Evolutionary conservation across 2,888 invertebrate genomes (phyloP).

Genomic region (Conomelus anceps): DNA sequence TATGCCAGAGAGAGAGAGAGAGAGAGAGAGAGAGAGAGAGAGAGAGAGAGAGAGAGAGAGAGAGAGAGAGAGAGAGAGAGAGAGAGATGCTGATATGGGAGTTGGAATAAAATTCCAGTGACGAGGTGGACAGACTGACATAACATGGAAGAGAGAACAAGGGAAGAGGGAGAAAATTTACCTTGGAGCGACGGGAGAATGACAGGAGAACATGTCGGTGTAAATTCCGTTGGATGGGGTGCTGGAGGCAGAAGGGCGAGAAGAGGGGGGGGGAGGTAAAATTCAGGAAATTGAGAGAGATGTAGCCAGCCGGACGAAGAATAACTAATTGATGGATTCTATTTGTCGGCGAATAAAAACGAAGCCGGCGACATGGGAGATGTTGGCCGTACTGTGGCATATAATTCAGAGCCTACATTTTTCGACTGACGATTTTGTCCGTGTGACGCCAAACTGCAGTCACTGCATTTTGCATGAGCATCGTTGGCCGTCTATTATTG

Average conservation of each 20-base stretch:
- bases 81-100: not conserved
- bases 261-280: no score
- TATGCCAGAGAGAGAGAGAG: no score
- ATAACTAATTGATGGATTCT: slow-evolving; percentile 14
- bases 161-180: not conserved
- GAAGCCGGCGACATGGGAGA: slow-evolving; percentile 1
- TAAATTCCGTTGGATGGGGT: no score
- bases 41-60: not conserved
- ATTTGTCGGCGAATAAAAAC: slow-evolving; percentile 7
- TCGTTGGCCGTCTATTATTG: slow-evolving; percentile 25
- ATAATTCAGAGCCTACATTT: not conserved
- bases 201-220: slow-evolving; percentile 1
- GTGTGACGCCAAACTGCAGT: not conserved
- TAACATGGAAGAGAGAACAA: not conserved
- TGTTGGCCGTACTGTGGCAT: slow-evolving; percentile 1
- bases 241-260: no score
- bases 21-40: not conserved
- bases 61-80: not conserved
- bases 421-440: not conserved
- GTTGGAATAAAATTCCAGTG: not conserved
- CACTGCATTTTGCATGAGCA: slow-evolving; percentile 12
- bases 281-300: slow-evolving; percentile 6
- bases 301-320: not conserved
- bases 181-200: not conserved
- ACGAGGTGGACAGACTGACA: not conserved